phyloP scores from a whole-genome alignment of 1,140 invertebrate species.

The Polypedilum vanderplanki region DNA sequence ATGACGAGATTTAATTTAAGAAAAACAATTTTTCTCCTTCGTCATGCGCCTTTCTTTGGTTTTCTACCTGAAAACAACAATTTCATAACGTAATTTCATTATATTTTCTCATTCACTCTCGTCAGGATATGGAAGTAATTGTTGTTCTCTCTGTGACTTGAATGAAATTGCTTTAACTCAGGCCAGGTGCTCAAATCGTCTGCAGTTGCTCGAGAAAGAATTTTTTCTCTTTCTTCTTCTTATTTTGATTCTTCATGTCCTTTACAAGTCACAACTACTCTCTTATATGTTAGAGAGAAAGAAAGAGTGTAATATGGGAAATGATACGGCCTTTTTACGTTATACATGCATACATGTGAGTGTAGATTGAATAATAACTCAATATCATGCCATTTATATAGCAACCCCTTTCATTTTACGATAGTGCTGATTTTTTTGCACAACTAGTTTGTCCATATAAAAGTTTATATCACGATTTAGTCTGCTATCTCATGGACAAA shows the following conservation, averaged over 20 bases:
- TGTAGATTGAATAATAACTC: background rate
- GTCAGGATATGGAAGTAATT: background rate
- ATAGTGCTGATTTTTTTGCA: background rate
- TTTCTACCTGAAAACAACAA: background rate
- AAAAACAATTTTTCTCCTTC: background rate
- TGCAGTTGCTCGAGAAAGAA: background rate
- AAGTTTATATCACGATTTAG: background rate
- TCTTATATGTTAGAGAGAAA: no score
- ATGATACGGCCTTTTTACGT: slow-evolving; percentile 6
- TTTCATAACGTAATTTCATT: background rate
- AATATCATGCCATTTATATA: background rate
- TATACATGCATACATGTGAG: no score
- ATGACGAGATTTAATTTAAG: background rate
- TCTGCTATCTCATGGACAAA: background rate
- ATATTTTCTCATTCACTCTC: background rate
- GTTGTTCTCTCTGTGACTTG: background rate
- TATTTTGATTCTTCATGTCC: slow-evolving; percentile 1
- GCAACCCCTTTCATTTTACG: background rate
- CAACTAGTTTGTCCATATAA: background rate
- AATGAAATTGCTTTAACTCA: background rate
- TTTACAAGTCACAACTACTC: background rate
- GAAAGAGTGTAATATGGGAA: no score
- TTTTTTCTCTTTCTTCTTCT: background rate
- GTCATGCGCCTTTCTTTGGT: background rate
- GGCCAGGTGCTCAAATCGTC: background rate